Evolutionary conservation across 1,140 invertebrate species (phyloP).

Genomic region (Drosophila busckii): DNA sequence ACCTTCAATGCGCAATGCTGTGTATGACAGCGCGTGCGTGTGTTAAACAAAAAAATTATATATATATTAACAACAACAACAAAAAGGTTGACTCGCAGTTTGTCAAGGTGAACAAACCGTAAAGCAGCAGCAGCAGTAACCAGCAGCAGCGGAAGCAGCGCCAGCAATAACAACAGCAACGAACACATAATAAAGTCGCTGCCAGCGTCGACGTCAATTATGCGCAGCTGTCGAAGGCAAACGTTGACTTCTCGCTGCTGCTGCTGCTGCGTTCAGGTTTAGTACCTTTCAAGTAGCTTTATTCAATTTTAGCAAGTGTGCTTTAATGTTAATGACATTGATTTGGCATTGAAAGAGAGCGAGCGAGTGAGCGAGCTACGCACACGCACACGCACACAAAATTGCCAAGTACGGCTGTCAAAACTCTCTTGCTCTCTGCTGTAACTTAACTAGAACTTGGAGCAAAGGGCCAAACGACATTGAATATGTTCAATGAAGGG

Average conservation of each 20-base stretch:
- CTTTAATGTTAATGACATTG: conserved; percentile 75
- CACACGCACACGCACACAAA: conserved; percentile 24
- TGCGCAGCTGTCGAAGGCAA: conserved; percentile 19
- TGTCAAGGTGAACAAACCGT: conserved; percentile 71
- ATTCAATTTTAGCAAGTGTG: conserved; percentile 73
- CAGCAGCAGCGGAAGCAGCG: not conserved
- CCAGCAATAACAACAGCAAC: not conserved
- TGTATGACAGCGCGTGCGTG: conserved; percentile 28
- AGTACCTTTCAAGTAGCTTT: conserved; percentile 57
- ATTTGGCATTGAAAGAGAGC: conserved; percentile 66
- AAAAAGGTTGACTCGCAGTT: conserved; percentile 67
- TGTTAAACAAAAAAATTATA: too few relatives aligned
- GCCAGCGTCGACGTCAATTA: conserved; percentile 23
- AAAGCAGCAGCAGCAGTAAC: conserved; percentile 24
- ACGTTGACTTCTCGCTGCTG: too few relatives aligned
- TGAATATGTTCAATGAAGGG: too few relatives aligned
- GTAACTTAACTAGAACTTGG: conserved; percentile 9
- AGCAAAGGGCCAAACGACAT: conserved; percentile 59
- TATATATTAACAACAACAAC: too few relatives aligned
- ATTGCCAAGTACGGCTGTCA: conserved; percentile 24
- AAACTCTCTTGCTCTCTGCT: not conserved
- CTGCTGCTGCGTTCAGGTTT: conserved; percentile 37
- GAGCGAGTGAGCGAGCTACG: too few relatives aligned
- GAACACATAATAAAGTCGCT: too few relatives aligned
- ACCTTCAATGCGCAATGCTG: conserved; percentile 52